Evolutionary conservation across 2,797 vertebrate genomes (phyloP).

Genomic region (Notoglanidium macrostoma): DNA sequence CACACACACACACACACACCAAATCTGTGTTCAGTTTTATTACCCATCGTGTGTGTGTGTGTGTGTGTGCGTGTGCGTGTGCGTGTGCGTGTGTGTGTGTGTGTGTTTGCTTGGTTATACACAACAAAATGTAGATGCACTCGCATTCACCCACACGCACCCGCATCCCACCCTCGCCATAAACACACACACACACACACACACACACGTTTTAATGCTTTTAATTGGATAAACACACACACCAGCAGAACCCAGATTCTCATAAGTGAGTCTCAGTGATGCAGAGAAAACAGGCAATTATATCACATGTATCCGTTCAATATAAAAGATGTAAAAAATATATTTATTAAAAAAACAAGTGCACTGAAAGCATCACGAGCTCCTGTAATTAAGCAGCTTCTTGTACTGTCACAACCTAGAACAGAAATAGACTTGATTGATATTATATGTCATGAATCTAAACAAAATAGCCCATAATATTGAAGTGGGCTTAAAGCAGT

Average conservation of each 20-base stretch:
- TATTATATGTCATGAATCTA: no score
- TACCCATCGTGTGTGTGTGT: slow-evolving; percentile 19
- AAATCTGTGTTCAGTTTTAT: slow-evolving; percentile 40
- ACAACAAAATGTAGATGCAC: not conserved
- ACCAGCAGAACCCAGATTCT: not conserved
- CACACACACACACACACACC: slow-evolving; percentile 6
- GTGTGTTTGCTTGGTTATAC: not conserved
- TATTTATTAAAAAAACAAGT: not conserved
- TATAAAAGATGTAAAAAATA: not conserved
- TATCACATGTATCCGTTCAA: not conserved
- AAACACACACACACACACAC: slow-evolving; percentile 29
- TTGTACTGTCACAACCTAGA: not conserved
- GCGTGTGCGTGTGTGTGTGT: slow-evolving; percentile 18
- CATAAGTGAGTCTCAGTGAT: not conserved
- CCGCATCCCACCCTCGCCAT: not conserved
- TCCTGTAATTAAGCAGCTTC: not conserved
- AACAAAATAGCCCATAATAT: no score
- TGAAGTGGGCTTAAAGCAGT: no score
- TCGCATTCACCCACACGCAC: slow-evolving; percentile 1
- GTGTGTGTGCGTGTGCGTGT: slow-evolving; percentile 7
- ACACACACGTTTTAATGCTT: slow-evolving; percentile 14
- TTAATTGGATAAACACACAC: slow-evolving; percentile 19
- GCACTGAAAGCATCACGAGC: no score
- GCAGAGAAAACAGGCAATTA: not conserved
- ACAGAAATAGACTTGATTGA: no score